Conservation (phyloP, 2,888 invertebrate species). For the Tromatobia lineatoria region DNA sequence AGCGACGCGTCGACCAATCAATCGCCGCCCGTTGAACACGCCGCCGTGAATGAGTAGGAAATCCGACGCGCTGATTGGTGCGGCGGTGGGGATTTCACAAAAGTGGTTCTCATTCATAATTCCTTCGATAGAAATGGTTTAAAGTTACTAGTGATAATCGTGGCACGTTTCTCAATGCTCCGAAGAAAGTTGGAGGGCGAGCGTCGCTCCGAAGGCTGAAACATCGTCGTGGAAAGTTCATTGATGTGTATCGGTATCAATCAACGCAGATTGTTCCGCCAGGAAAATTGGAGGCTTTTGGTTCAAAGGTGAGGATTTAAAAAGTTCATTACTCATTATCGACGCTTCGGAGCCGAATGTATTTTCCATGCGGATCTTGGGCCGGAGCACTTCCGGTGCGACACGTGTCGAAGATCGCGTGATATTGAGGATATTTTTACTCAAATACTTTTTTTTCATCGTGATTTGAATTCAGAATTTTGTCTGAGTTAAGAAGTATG, state of each 20-base stretch:
- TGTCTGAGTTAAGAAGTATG: too few relatives aligned
- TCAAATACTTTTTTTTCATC: too few relatives aligned
- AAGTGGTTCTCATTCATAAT: conserved; percentile 2
- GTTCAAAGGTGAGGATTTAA: not conserved
- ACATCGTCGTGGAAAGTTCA: not conserved
- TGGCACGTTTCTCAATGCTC: not conserved
- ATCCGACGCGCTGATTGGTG: not conserved
- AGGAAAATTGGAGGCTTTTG: not conserved
- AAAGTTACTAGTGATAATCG: not conserved
- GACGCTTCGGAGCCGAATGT: not conserved
- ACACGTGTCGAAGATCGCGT: not conserved
- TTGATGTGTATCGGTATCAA: not conserved
- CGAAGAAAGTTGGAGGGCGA: not conserved
- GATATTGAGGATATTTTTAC: not conserved
- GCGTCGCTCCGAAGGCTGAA: not conserved
- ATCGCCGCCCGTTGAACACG: too few relatives aligned
- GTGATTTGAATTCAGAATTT: too few relatives aligned
- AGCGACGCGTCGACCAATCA: not conserved
- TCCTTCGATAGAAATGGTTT: not conserved
- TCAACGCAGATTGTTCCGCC: not conserved
- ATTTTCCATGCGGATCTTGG: not conserved
- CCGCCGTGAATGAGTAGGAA: not conserved
- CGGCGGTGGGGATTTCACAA: not conserved
- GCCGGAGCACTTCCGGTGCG: not conserved
- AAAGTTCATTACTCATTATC: not conserved